Percentiles rank a stretch among this genome's conserved stretches.
phyloP scores from a whole-genome alignment of 23 tunicate species.

The Botrylloides violaceus region DNA sequence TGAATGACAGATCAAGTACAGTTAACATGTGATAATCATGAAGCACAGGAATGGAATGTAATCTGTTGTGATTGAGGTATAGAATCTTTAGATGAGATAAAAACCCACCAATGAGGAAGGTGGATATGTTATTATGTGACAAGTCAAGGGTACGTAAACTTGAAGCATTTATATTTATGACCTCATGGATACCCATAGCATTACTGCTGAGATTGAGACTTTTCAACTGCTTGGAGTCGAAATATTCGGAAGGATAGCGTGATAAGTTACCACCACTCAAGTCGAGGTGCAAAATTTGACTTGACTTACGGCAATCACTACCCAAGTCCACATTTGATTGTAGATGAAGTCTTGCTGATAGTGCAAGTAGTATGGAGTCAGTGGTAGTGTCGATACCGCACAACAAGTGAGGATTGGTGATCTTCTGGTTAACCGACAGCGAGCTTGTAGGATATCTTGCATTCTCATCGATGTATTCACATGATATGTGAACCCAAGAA shows the following conservation, averaged over 20 bases:
- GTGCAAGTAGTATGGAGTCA: background rate
- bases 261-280: background rate
- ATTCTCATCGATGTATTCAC: background rate
- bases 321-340: background rate
- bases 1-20: slow-evolving; percentile 1
- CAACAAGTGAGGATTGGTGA: background rate
- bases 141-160: background rate
- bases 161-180: background rate
- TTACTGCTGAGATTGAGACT: slow-evolving; percentile 13
- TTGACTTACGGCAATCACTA: background rate
- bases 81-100: background rate
- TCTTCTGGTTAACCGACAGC: background rate
- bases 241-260: background rate
- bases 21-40: background rate
- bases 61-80: background rate
- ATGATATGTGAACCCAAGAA: background rate
- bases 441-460: background rate
- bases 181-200: background rate
- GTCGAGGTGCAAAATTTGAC: background rate
- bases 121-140: slow-evolving; percentile 1
- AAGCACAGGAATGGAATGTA: background rate
- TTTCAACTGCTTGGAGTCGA: background rate
- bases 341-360: background rate
- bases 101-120: background rate
- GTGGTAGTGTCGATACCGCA: background rate